Evolutionary conservation across 1,140 invertebrate genomes (phyloP).

Genomic region (Drosophila nannoptera): DNA sequence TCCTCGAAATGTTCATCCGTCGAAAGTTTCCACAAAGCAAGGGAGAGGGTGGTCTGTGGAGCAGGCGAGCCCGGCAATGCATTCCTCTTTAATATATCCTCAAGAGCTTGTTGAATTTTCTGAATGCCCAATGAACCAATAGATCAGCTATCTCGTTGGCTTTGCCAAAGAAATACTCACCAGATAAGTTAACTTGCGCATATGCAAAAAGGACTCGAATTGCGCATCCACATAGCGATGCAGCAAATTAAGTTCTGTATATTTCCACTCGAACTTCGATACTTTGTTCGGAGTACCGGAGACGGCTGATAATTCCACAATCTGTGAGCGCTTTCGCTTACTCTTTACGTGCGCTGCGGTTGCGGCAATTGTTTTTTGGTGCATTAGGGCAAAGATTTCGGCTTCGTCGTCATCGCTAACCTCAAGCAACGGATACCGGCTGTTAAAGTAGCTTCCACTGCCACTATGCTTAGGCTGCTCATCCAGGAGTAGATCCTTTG

Average conservation of each 20-base stretch:
- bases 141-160: neutral
- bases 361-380: conserved; percentile 43
- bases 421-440: conserved; percentile 43
- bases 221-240: conserved; percentile 65
- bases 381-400: conserved; percentile 64
- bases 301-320: neutral
- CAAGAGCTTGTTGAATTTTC: conserved; percentile 59
- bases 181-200: conserved; percentile 68
- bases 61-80: conserved; percentile 39
- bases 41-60: conserved; percentile 63
- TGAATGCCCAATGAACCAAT: conserved; percentile 6
- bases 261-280: conserved; percentile 43
- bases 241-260: conserved; percentile 62
- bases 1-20: conserved; percentile 78
- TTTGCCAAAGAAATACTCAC: conserved; percentile 29
- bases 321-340: conserved; percentile 28
- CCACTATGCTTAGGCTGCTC: conserved; percentile 27
- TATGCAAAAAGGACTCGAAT: conserved; percentile 70
- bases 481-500: conserved; percentile 72
- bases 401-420: conserved; percentile 57
- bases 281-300: conserved; percentile 13
- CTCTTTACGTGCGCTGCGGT: neutral
- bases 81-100: conserved; percentile 31
- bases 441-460: neutral
- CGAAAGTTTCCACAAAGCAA: conserved; percentile 72